Conservation (phyloP, 2,113 vertebrate species). For the Phrynosoma platyrhinos region DNA sequence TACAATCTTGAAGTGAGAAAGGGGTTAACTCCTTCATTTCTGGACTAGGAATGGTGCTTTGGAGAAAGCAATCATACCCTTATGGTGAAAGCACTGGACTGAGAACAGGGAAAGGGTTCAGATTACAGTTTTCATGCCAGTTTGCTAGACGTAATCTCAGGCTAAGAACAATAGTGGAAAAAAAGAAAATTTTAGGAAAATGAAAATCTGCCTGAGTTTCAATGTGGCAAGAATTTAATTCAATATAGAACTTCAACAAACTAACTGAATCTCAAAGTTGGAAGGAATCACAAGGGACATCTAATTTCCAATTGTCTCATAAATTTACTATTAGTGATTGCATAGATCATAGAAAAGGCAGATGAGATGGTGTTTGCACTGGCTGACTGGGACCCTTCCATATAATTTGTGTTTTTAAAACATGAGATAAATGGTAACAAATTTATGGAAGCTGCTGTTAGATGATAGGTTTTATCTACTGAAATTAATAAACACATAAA, state of each 20-base stretch:
- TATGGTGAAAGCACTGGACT: neutral
- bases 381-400: neutral
- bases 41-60: neutral
- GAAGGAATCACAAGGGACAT: no score
- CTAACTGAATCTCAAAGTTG: no score
- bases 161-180: neutral
- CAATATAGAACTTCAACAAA: neutral
- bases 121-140: neutral
- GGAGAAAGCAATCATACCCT: neutral
- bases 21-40: conserved; percentile 58
- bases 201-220: neutral
- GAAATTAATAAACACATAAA: no score
- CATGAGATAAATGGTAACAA: neutral
- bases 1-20: conserved; percentile 27
- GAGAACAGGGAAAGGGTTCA: neutral
- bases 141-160: neutral
- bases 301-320: neutral
- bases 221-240: neutral
- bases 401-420: neutral
- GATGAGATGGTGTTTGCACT: neutral
- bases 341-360: neutral
- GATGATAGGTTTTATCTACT: neutral
- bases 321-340: neutral
- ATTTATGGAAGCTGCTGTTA: neutral
- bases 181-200: conserved; percentile 3